Evolutionary conservation across 2,888 invertebrate species (phyloP).

Genomic region (Dastarcus helophoroides): DNA sequence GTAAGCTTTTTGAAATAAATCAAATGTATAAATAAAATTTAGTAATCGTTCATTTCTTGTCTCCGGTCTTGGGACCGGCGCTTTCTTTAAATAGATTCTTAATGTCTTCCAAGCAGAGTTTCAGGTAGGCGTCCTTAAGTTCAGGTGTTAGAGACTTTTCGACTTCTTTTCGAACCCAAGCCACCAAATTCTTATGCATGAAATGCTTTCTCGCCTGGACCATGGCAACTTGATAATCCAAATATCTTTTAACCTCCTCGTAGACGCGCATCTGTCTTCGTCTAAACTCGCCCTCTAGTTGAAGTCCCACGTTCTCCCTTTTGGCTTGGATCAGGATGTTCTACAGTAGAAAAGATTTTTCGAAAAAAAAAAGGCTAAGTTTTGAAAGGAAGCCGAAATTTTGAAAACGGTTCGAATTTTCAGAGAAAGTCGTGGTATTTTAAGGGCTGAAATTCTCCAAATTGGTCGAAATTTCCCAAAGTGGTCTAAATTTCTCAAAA

Average conservation of each 20-base stretch:
- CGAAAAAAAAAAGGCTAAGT: too few species aligned
- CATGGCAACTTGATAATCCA: constrained; percentile 86
- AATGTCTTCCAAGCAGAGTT: constrained; percentile 9
- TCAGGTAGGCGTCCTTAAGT: constrained; percentile 16
- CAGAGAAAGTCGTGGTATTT: too few species aligned
- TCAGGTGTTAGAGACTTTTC: constrained; percentile 21
- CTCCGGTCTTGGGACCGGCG: too few species aligned
- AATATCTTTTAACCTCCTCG: constrained; percentile 61
- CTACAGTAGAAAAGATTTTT: too few species aligned
- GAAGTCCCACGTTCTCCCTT: constrained; percentile 82
- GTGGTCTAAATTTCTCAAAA: too few species aligned
- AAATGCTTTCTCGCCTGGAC: constrained; percentile 67
- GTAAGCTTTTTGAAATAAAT: too few species aligned
- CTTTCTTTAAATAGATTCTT: constrained; percentile 5
- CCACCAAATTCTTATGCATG: constrained; percentile 84
- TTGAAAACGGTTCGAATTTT: too few species aligned
- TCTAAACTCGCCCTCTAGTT: constrained; percentile 85
- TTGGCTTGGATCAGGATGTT: constrained; percentile 74
- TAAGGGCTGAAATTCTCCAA: background rate
- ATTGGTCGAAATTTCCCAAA: too few species aligned
- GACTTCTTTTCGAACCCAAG: constrained; percentile 56
- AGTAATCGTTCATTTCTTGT: too few species aligned
- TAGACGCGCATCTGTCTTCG: constrained; percentile 47
- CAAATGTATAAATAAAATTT: too few species aligned
- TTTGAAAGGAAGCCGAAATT: too few species aligned